Conservation (phyloP, 1,140 invertebrate species). For the Scaptomyza montana region DNA sequence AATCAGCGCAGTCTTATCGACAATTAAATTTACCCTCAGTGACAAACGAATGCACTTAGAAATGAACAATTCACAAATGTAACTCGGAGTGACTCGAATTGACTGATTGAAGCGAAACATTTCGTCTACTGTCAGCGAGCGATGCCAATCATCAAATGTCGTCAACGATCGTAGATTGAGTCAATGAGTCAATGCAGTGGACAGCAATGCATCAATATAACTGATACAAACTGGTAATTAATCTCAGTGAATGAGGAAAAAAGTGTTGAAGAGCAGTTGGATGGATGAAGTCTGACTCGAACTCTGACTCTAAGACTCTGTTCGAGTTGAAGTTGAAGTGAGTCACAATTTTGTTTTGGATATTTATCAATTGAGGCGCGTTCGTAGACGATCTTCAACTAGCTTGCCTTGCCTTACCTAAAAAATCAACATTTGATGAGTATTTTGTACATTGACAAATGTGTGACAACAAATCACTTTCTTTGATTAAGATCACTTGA, state of each 20-base stretch:
- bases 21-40: constrained; percentile 29
- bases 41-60: constrained; percentile 40
- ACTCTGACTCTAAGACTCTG: constrained; percentile 11
- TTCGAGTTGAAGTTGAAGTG: constrained; percentile 37
- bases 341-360: constrained; percentile 59
- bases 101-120: constrained; percentile 23
- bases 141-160: constrained; percentile 18
- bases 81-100: background rate
- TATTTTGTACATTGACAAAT: constrained; percentile 76
- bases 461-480: constrained; percentile 72
- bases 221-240: constrained; percentile 43
- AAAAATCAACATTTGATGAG: constrained; percentile 40
- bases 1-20: constrained; percentile 58
- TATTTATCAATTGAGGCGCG: constrained; percentile 45
- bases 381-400: constrained; percentile 8
- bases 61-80: background rate
- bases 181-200: constrained; percentile 22
- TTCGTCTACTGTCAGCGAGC: constrained; percentile 40
- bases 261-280: constrained; percentile 52
- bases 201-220: constrained; percentile 65
- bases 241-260: constrained; percentile 29
- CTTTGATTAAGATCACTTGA: constrained; percentile 50
- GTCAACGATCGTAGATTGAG: constrained; percentile 5
- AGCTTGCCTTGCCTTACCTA: constrained; percentile 7
- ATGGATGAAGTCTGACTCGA: constrained; percentile 15